Conservation (phyloP, 1,140 invertebrate genomes). For the Hypsibius dujardini region DNA sequence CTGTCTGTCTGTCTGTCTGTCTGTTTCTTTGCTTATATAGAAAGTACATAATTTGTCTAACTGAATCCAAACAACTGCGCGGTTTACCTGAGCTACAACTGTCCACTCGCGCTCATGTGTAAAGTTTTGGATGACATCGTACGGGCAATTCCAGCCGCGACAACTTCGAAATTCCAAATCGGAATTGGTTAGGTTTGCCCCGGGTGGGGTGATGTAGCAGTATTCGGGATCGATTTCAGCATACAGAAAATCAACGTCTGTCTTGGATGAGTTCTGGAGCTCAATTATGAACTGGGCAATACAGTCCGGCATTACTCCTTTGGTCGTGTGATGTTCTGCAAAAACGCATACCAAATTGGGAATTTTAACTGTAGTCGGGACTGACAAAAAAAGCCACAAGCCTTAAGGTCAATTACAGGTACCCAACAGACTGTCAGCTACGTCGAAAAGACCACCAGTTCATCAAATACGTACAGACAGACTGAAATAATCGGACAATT, state of each 20-base stretch:
- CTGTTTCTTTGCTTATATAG: background rate
- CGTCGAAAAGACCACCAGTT: no score
- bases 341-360: background rate
- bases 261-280: background rate
- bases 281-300: background rate
- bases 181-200: background rate
- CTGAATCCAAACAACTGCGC: background rate
- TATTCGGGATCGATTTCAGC: background rate
- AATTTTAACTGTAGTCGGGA: no score
- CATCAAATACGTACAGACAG: no score
- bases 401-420: no score
- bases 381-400: no score
- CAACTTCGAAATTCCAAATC: background rate
- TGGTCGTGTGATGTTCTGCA: background rate
- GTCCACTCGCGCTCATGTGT: background rate
- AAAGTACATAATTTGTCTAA: background rate
- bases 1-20: background rate
- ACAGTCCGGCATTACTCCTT: background rate
- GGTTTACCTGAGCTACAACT: slow-evolving; percentile 9
- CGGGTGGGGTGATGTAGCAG: background rate
- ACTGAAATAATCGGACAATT: no score
- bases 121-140: background rate
- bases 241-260: background rate
- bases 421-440: no score
- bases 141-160: background rate